These are phyloP conservation scores for Pterocles orientalis DNA, from an alignment of 2,113 vertebrate species.

Conservation along the genomic window DNA sequence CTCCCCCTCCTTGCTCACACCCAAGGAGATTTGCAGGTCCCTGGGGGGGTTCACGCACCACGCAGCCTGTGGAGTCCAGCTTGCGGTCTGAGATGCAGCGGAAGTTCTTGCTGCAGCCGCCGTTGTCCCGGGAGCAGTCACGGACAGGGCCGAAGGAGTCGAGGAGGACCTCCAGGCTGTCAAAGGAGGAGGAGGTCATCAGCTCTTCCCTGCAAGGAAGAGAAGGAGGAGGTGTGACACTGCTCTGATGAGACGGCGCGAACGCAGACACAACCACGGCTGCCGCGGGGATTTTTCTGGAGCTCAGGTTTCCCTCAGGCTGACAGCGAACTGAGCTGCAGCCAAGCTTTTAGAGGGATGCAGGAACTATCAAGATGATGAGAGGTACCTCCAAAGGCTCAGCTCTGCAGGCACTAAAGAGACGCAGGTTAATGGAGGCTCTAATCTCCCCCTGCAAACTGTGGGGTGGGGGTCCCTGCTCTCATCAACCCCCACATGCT, in stretches of 20 bases:
- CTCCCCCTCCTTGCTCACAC: background rate
- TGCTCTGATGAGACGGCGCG: fast-evolving
- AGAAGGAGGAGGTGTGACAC: background rate
- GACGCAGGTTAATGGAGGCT: background rate
- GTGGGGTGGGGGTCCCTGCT: background rate
- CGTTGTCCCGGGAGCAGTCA: constrained; percentile 94
- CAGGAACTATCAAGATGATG: background rate
- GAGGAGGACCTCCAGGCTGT: constrained; percentile 94
- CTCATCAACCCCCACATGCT: background rate
- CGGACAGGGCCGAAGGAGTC: constrained; percentile 96
- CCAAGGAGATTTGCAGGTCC: background rate
- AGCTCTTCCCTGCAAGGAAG: constrained; percentile 87
- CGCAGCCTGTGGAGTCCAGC: constrained; percentile 93
- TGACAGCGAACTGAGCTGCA: background rate
- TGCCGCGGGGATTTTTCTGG: background rate
- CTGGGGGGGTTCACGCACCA: constrained; percentile 78
- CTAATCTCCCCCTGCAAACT: background rate
- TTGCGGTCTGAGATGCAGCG: constrained; percentile 96
- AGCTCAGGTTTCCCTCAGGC: background rate
- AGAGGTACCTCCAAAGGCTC: background rate
- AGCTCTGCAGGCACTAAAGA: background rate
- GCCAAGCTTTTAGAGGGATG: background rate
- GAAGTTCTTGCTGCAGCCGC: constrained; percentile 97
- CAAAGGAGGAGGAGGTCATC: constrained; percentile 98
- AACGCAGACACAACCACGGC: fast-evolving